A percentile compares a stretch with the other conserved stretches of the same genome.
Evolutionary conservation across 1,140 invertebrate genomes (phyloP).

Genomic region (Zelostemma sp.): DNA sequence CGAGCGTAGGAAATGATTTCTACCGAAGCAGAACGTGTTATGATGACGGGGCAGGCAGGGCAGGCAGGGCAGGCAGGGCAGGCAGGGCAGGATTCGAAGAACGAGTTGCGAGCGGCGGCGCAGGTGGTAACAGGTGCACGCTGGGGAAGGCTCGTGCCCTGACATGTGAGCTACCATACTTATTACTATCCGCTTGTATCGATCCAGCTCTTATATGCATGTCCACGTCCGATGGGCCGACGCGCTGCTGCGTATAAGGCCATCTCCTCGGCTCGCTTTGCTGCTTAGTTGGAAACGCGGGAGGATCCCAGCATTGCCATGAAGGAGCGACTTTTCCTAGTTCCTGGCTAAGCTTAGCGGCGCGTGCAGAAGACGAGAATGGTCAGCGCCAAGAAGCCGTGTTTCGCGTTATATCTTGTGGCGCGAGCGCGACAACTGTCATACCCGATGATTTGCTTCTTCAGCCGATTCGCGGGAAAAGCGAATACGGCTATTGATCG

Average conservation of each 20-base stretch:
- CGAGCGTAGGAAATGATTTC: conserved; percentile 51
- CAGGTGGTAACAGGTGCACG: conserved; percentile 33
- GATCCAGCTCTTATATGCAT: conserved; percentile 52
- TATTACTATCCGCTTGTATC: conserved; percentile 52
- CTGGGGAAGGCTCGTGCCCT: conserved; percentile 43
- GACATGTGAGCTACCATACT: conserved; percentile 50
- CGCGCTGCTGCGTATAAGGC: conserved; percentile 53
- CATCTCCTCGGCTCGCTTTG: conserved; percentile 37
- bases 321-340: conserved; percentile 24
- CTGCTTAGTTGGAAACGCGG: conserved; percentile 48
- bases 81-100: conserved; percentile 33
- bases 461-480: conserved; percentile 2
- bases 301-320: conserved; percentile 46
- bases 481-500: neutral
- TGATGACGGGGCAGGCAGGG: conserved; percentile 51
- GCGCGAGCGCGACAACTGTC: conserved; percentile 26
- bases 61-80: conserved; percentile 43
- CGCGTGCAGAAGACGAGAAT: conserved; percentile 46
- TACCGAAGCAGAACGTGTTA: conserved; percentile 49
- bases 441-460: conserved; percentile 16
- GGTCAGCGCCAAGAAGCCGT: conserved; percentile 31
- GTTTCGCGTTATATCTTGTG: conserved; percentile 28
- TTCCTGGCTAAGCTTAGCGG: conserved; percentile 42
- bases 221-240: conserved; percentile 46
- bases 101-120: conserved; percentile 48